Conservation (phyloP, 2,113 vertebrate genomes). For the Sigmodon hispidus region DNA sequence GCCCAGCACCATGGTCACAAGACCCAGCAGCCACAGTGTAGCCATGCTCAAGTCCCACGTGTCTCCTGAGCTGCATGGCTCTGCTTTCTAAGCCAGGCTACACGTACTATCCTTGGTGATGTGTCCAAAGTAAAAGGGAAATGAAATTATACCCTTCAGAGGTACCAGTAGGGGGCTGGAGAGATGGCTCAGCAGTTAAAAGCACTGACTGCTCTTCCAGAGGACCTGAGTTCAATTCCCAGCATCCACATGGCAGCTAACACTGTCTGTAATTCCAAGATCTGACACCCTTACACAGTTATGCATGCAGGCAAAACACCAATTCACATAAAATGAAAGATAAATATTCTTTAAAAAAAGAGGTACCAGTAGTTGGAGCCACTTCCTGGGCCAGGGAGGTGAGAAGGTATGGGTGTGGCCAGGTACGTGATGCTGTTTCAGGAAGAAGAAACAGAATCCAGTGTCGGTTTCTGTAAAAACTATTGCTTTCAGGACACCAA, state of each 20-base stretch:
- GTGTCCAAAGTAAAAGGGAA: background rate
- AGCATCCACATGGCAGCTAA: too few relatives aligned
- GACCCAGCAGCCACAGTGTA: background rate
- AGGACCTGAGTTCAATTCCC: too few relatives aligned
- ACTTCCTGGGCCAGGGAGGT: background rate
- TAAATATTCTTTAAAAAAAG: too few relatives aligned
- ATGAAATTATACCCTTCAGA: too few relatives aligned
- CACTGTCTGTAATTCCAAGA: too few relatives aligned
- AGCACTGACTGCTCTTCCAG: too few relatives aligned
- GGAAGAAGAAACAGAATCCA: constrained; percentile 39
- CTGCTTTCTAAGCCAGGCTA: background rate
- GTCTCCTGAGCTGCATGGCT: background rate
- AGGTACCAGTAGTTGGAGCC: background rate
- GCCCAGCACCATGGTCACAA: background rate
- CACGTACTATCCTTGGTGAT: background rate
- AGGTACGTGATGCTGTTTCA: background rate
- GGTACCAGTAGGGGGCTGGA: too few relatives aligned
- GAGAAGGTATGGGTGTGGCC: background rate
- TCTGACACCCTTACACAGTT: too few relatives aligned
- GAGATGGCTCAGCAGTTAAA: too few relatives aligned
- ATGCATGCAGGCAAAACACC: too few relatives aligned
- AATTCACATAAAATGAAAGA: too few relatives aligned
- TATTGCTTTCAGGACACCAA: background rate
- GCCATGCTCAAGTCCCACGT: background rate
- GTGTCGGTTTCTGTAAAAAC: too few relatives aligned